These are phyloP conservation scores for Trichonephila clavipes DNA, from an alignment of 1,140 invertebrate genomes.

Conservation along the genomic window DNA sequence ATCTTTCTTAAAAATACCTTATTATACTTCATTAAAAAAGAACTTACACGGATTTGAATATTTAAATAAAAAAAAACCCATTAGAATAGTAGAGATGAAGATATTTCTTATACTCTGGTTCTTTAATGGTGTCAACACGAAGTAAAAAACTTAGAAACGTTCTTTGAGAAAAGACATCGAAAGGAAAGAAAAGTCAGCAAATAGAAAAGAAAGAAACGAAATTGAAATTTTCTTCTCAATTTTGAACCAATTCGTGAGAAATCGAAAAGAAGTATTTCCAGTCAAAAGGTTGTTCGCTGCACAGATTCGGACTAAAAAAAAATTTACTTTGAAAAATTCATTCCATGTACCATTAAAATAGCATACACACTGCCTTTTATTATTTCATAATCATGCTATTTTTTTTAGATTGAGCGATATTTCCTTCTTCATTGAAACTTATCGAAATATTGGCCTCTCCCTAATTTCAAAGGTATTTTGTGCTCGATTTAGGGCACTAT, in stretches of 20 bases:
- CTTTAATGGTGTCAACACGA: no score
- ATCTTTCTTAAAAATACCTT: no score
- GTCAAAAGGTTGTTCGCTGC: not conserved
- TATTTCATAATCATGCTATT: not conserved
- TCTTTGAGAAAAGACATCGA: no score
- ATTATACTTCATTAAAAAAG: no score
- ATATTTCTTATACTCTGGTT: no score
- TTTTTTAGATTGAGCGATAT: not conserved
- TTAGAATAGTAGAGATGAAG: no score
- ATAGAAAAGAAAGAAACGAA: not conserved
- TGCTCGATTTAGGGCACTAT: not conserved
- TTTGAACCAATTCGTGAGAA: not conserved
- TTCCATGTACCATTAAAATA: not conserved
- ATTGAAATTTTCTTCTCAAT: conserved; percentile 24
- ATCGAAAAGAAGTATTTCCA: not conserved
- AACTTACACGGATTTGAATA: no score
- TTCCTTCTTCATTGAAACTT: no score
- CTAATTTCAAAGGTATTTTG: not conserved
- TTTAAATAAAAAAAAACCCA: no score
- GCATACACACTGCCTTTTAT: not conserved
- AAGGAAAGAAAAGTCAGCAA: not conserved
- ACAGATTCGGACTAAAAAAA: not conserved
- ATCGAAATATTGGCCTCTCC: not conserved
- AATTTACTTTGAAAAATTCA: not conserved
- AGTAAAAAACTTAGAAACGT: no score